phyloP scores from a whole-genome alignment of 2,888 invertebrate genomes.

The Nebria salina region DNA sequence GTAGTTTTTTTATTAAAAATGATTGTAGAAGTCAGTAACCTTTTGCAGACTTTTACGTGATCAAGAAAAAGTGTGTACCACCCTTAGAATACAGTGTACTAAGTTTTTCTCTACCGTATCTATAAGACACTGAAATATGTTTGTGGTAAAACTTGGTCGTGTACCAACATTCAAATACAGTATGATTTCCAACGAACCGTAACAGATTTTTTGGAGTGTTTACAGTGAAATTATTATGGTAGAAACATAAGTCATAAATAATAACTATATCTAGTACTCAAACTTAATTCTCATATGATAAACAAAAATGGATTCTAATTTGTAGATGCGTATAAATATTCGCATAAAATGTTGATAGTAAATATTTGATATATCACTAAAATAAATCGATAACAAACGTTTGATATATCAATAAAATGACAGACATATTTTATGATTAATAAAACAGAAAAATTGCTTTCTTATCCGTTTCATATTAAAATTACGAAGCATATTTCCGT shows the following conservation, averaged over 20 bases:
- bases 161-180: constrained; percentile 29
- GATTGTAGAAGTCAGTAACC: constrained; percentile 46
- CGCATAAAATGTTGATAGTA: constrained; percentile 37
- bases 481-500: too few relatives aligned
- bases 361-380: constrained; percentile 3
- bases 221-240: constrained; percentile 27
- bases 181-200: not conserved
- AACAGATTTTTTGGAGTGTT: not conserved
- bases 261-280: constrained; percentile 30
- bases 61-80: constrained; percentile 32
- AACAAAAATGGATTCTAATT: constrained; percentile 38
- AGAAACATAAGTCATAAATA: constrained; percentile 20
- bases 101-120: constrained; percentile 29
- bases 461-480: not conserved
- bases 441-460: not conserved
- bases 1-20: constrained; percentile 41
- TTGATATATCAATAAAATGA: constrained; percentile 3
- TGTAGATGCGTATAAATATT: constrained; percentile 12
- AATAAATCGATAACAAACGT: not conserved
- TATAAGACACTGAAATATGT: constrained; percentile 40
- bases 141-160: constrained; percentile 30
- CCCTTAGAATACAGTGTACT: constrained; percentile 33
- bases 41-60: constrained; percentile 40
- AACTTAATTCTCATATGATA: constrained; percentile 24
- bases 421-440: not conserved